Conservation (phyloP, 2,113 vertebrate species). For the Nematolebias whitei region DNA sequence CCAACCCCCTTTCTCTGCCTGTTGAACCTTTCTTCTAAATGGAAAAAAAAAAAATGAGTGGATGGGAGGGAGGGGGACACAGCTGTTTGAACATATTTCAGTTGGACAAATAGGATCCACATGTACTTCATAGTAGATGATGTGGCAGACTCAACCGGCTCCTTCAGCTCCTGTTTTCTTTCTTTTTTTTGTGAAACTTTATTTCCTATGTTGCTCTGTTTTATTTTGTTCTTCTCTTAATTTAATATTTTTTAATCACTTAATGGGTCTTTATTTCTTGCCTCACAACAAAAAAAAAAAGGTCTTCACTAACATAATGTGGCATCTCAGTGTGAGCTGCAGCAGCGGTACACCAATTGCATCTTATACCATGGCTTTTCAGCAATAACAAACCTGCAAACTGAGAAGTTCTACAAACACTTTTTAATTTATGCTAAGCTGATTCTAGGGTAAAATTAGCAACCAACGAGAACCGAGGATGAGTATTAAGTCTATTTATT, state of each 20-base stretch:
- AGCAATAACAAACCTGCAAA: no score
- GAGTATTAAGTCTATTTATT: conserved; percentile 62
- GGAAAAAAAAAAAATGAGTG: conserved; percentile 66
- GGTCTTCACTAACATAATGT: conserved; percentile 55
- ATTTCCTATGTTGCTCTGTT: background rate
- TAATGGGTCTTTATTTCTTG: conserved; percentile 58
- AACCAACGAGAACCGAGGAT: conserved; percentile 46
- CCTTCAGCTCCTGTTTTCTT: conserved; percentile 5
- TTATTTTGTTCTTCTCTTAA: conserved; percentile 43
- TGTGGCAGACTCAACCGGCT: conserved; percentile 40
- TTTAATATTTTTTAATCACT: conserved; percentile 48
- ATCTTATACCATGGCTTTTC: no score
- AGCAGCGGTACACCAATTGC: no score
- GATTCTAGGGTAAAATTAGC: conserved; percentile 49
- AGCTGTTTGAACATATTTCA: conserved; percentile 71
- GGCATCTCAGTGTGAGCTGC: conserved; percentile 33
- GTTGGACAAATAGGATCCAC: conserved; percentile 64
- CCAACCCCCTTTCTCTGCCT: conserved; percentile 42
- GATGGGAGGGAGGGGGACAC: background rate
- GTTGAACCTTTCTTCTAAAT: conserved; percentile 48
- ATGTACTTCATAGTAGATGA: conserved; percentile 44
- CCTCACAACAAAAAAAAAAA: conserved; percentile 55
- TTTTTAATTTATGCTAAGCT: conserved; percentile 54
- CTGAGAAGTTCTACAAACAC: conserved; percentile 12
- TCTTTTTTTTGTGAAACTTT: conserved; percentile 5